Base-by-base conservation (phyloP, 2,113 vertebrate species). In the Sebastes schlegelii region DNA sequence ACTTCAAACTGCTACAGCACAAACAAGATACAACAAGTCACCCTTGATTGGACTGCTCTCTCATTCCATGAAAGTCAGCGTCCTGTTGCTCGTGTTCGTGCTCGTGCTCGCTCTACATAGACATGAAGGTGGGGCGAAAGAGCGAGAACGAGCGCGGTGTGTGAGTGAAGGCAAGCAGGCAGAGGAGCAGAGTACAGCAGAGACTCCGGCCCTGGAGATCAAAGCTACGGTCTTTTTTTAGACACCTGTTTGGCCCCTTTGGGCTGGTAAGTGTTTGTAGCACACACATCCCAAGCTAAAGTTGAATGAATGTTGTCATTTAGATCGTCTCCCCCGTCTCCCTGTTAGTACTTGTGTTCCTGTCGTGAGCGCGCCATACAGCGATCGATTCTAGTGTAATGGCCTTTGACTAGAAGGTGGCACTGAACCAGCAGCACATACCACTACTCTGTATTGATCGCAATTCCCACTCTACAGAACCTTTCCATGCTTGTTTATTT, bases 401-500 rank as follows among this genome's bases (percentile, higher is more conserved):
- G 84, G 83, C 74, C 83, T 90, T 81, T 86, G 83, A 91, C 77
- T 82, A 42, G 77, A 79, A 80, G 74, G 71, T 84, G 83, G 66
- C 74, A 19, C 84, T 49, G 83, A 87, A 91, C 68, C 78, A 83
- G 85, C 85, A 83, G 60, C 82, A 79, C 81, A 83, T 67, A 66
- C 82, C 74, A 61, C 82, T 55, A 11, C 71, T 79, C 45, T 11
- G 23, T 83, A 92, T 89, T 79, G 92, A 92, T 92, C 9, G 48
- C 45, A 64, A 17, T 82, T 70, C 55, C 65, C 57, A 58, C 68
- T 61, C 69, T 72, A 57, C 79, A 85, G 74, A 91, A 77, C 82
- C 79, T 71, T 84, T 79, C 85, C 74, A 62, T 80, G 82, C 80
- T 86, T 92, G 86, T 89, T 94, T 91, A 80, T 88, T 90, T 71